Base-by-base conservation (phyloP, 1,140 invertebrate genomes). In the Manduca sexta region DNA sequence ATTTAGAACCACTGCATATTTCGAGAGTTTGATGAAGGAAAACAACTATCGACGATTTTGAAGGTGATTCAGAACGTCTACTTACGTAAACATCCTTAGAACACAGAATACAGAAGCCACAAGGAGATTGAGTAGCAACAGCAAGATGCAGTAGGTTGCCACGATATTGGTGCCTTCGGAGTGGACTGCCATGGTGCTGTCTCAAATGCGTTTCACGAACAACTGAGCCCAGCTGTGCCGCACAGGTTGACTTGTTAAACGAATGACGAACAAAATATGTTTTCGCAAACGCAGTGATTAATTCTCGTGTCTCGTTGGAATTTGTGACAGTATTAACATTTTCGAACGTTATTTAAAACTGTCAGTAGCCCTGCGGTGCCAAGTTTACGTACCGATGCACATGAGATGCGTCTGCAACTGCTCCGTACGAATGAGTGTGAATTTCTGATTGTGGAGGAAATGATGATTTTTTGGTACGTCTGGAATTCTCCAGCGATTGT, bases 31-130 rank as follows among this genome's bases (percentile, higher is more conserved):
- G 26, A 42, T 42, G n/a, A n/a, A 10, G 3, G 1, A 33, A 33
- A 44, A 18, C 30, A n/a, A 44, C 33, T 14, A 33, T 4, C 1
- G 14, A 34, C 42, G 11, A 11, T n/a, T 16, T 31, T 33, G 1
- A 26, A 44, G 17, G 33, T 10, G 30, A 44, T 29, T 26, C 8
- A 26, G 1, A 8, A 26, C n/a, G 30, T 10, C 1, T 41, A 41
- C 41, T 43, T 30, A 43, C 41, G 26, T 15, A 30, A 12, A 12
- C 12, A 31, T 43, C 12, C 12, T 74, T 84, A 84, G 49, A 82
- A 82, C 16, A 65, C 78, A 7, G 81, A 82, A 43, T 84, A 84
- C 8, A 84, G 37, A 4, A 79, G 55, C 81, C 81, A 84, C 15
- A 84, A 49, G 0, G 78, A 70, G 0, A 82, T n/a, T 46, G 35